Evolutionary conservation across 2,797 vertebrate species (phyloP), one percentile per base, ranked within the genome.

Genomic region (Trematomus bernacchii): DNA sequence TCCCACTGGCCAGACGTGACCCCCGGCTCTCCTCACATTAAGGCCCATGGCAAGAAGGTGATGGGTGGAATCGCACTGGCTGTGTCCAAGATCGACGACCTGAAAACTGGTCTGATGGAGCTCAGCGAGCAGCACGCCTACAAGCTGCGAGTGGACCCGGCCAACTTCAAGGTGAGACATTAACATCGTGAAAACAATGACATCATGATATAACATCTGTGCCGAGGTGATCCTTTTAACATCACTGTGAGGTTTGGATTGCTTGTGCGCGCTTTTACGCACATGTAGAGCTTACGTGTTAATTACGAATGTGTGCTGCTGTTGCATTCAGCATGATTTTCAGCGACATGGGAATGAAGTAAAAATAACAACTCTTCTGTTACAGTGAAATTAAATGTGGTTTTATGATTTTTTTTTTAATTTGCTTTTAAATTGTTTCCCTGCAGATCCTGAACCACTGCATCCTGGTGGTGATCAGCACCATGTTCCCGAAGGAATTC

Each of bases 111-210:
- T 5, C 71, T 98, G 75, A 72, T 88, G 69, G 91, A 84, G 0
- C 93, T 96, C 0, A 96, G 96, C 52, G 94, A 96, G 89, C 86
- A 90, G 79, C 96, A 96, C 60, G 95, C 95, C 60, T 95, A 90
- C 66, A 52, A 90, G 62, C 73, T 97, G 79, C 91, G 91, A 40
- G 74, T 96, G 16, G 96, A 96, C 48, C 96, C 96, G 2, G 69
- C 90, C 87, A 96, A 97, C 90, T 97, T 96, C 59, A 95, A 91
- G 95, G 96, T 93, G 47, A 73, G 52, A 23, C 50, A 5, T 33
- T 33, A 6, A 33, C 33, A 33, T 33, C 33, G 7, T 33, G 7
- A 33, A 33, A 33, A 33, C 33, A 33, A 33, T 33, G 8, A 8
- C 33, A 12, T 6, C 2, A 2, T 0, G 42, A 42, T 46, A 8